A percentile compares a stretch with the other conserved stretches of the same genome.
Evolutionary conservation across 1,140 invertebrate genomes (phyloP).

Genomic region (Neodiprion pinetum): DNA sequence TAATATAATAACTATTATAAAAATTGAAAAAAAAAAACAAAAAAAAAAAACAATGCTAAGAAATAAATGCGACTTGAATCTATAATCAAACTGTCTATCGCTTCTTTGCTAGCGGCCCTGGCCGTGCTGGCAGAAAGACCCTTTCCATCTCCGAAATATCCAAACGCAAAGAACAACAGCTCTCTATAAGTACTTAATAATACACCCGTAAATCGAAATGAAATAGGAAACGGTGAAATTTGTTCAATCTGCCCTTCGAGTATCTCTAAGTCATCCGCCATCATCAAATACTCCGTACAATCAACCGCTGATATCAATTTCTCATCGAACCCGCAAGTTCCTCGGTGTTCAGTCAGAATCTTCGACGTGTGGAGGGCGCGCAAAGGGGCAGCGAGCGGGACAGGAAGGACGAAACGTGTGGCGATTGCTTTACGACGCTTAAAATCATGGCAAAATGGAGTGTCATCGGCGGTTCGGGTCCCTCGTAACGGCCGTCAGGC

Average conservation of each 20-base stretch:
- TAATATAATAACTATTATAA: constrained; percentile 45
- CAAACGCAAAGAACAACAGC: no score
- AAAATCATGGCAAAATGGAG: constrained; percentile 41
- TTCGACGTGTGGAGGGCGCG: neutral
- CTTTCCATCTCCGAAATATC: neutral
- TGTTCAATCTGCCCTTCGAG: no score
- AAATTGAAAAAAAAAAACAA: constrained; percentile 42
- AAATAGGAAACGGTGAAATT: no score
- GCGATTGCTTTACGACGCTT: constrained; percentile 55
- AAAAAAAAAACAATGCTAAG: constrained; percentile 9
- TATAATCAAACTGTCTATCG: constrained; percentile 7
- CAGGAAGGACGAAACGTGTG: constrained; percentile 42
- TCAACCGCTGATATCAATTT: no score
- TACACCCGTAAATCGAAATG: no score
- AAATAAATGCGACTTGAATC: constrained; percentile 34
- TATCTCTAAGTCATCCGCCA: no score
- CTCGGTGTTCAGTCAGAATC: no score
- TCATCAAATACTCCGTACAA: no score
- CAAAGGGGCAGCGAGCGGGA: constrained; percentile 17
- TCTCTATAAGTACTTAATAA: no score
- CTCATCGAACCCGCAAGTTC: no score
- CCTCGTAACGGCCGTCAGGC: constrained; percentile 44
- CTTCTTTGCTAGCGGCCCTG: constrained; percentile 15
- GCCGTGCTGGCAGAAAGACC: neutral
- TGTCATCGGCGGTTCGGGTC: constrained; percentile 25